Percentiles rank a stretch among this genome's conserved stretches.
Conservation (phyloP, 2,797 vertebrate species). For the Cirrhinus mrigala region DNA sequence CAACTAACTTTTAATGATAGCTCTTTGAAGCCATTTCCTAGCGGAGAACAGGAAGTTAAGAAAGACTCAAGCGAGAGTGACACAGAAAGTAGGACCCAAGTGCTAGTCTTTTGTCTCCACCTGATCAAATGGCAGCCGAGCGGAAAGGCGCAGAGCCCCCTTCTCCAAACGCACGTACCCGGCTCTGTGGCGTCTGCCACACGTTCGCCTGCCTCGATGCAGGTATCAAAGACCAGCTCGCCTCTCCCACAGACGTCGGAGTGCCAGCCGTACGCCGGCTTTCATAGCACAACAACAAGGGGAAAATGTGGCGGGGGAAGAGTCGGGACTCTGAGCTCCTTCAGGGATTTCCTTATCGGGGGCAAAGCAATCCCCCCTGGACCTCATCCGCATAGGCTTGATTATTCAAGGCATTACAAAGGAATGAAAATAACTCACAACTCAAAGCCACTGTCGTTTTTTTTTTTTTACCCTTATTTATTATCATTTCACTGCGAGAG, state of each 20-base stretch:
- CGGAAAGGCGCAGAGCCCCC: conserved; percentile 55
- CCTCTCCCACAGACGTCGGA: conserved; percentile 55
- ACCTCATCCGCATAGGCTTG: conserved; percentile 58
- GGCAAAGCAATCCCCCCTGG: conserved; percentile 64
- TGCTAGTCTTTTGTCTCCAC: conserved; percentile 61
- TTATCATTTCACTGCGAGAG: conserved; percentile 62
- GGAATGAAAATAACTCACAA: conserved; percentile 66
- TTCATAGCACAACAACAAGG: conserved; percentile 62
- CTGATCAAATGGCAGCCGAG: conserved; percentile 64
- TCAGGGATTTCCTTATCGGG: conserved; percentile 63
- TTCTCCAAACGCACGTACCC: conserved; percentile 51
- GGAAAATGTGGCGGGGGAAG: conserved; percentile 46
- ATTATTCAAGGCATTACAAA: conserved; percentile 66
- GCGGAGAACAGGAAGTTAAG: conserved; percentile 45
- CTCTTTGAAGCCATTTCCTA: conserved; percentile 53
- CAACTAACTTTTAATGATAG: conserved; percentile 67
- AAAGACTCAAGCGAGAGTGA: conserved; percentile 53
- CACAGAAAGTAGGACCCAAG: conserved; percentile 62
- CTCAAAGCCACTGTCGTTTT: conserved; percentile 57
- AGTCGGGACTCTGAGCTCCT: conserved; percentile 58
- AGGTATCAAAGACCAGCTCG: conserved; percentile 62
- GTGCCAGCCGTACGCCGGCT: conserved; percentile 55
- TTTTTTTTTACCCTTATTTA: conserved; percentile 57
- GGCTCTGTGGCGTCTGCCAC: conserved; percentile 48
- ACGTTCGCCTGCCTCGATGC: conserved; percentile 50